Base-by-base conservation (phyloP, 2,797 vertebrate species). In the Tokudaia muenninki region DNA sequence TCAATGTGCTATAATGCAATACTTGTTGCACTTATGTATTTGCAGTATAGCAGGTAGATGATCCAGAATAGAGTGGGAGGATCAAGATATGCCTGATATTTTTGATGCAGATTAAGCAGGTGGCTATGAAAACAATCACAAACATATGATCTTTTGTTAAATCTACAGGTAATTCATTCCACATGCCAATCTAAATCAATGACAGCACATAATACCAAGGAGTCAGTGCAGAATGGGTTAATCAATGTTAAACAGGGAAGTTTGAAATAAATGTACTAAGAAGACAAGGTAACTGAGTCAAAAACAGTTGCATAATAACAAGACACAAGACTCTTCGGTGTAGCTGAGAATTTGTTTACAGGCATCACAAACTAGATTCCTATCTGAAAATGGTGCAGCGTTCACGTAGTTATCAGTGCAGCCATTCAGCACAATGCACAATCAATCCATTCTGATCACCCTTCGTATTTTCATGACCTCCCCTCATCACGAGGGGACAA, bases 141-240 rank as follows among this genome's bases (percentile, higher is more conserved):
- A 41, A 90, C 9, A 81, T 70, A 83, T 29, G 4, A 50, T 90
- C 22, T 72, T 91, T 93, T 88, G 6, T 83, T 94, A 94, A 95
- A 57, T 87, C 31, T 50, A 86, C 88, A n/a, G 14, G n/a, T 44
- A 16, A 93, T 77, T 93, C 67, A 78, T 61, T 96, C 80, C 88
- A 96, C 83, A 84, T 86, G 79, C 34, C 80, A 97, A 92, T 24
- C 9, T 50, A 95, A 87, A 92, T 95, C 80, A 94, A 78, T n/a
- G 55, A 34, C 6, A 93, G 87, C 82, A 34, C 57, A 0, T 65
- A 92, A 90, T 94, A 87, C 80, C 63, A 95, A 90, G 44, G 91
- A 95, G 82, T 70, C 82, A 81, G 50, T 78, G 61, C 14, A 92
- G 50, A 90, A 95, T 80, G 22, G 37, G 21, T 92, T 93, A 94